A percentile compares a stretch with the other conserved stretches of the same genome.
Evolutionary conservation across 2,797 vertebrate genomes (phyloP).

Genomic region (Vultur gryphus): DNA sequence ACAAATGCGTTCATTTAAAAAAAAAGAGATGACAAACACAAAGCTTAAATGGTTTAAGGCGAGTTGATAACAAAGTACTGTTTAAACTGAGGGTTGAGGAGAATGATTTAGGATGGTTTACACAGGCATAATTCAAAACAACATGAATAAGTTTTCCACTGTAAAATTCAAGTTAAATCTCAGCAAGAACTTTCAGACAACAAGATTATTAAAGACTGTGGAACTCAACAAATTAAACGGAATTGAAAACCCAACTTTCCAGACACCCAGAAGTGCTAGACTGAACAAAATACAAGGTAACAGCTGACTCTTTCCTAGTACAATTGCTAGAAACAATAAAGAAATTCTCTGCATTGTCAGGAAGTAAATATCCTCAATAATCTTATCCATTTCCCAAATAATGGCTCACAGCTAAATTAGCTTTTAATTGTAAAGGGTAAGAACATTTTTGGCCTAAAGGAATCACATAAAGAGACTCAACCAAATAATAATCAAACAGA

Average conservation of each 20-base stretch:
- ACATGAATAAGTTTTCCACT: not conserved
- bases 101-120: not conserved
- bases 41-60: not conserved
- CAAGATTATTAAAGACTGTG: not conserved
- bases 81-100: not conserved
- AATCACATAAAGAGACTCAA: not conserved
- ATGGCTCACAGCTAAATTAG: not conserved
- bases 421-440: slow-evolving; percentile 1
- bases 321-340: not conserved
- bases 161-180: not conserved
- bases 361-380: not conserved
- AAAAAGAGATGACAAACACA: not conserved
- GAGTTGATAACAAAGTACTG: not conserved
- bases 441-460: slow-evolving; percentile 15
- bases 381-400: not conserved
- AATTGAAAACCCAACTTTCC: not conserved
- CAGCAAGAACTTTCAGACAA: not conserved
- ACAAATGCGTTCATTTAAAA: not conserved
- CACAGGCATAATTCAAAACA: not conserved
- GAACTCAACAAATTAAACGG: not conserved
- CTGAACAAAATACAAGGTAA: not conserved
- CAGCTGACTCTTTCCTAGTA: not conserved
- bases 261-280: not conserved
- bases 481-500: not conserved
- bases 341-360: not conserved